phyloP scores from a whole-genome alignment of 2,888 invertebrate genomes.

The Metacarcinus magister region DNA sequence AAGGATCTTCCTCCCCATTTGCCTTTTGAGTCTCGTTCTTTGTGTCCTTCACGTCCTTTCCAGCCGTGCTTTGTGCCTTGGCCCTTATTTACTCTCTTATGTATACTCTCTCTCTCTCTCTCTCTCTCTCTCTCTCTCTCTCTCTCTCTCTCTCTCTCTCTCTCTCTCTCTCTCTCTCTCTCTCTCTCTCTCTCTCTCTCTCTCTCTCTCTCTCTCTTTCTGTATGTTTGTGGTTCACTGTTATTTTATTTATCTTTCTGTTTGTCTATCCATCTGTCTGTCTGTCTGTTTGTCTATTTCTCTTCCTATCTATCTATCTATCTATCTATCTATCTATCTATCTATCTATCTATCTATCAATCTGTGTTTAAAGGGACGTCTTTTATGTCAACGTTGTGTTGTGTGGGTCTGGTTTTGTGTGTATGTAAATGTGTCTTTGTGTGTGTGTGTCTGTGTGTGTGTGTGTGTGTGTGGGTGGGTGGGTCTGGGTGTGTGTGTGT shows the following conservation, averaged over 20 bases:
- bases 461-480: neutral
- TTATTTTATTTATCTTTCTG: neutral
- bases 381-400: no score
- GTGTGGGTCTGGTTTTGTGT: neutral
- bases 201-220: conserved; percentile 15
- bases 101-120: neutral
- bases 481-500: neutral
- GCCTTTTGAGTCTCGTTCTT: neutral
- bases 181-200: conserved; percentile 26
- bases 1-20: conserved; percentile 33
- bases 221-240: no score
- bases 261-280: neutral
- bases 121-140: conserved; percentile 12
- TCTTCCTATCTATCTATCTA: no score
- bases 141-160: neutral
- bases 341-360: neutral
- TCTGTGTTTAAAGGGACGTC: no score
- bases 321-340: neutral
- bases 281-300: neutral
- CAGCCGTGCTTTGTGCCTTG: conserved; percentile 10
- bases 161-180: conserved; percentile 26
- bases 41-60: neutral
- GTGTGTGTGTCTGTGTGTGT: neutral
- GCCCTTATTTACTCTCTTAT: neutral
- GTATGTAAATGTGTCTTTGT: neutral